Evolutionary conservation across 2,113 vertebrate genomes (phyloP), one percentile per base, ranked within the genome.

Genomic region (Colius striatus): DNA sequence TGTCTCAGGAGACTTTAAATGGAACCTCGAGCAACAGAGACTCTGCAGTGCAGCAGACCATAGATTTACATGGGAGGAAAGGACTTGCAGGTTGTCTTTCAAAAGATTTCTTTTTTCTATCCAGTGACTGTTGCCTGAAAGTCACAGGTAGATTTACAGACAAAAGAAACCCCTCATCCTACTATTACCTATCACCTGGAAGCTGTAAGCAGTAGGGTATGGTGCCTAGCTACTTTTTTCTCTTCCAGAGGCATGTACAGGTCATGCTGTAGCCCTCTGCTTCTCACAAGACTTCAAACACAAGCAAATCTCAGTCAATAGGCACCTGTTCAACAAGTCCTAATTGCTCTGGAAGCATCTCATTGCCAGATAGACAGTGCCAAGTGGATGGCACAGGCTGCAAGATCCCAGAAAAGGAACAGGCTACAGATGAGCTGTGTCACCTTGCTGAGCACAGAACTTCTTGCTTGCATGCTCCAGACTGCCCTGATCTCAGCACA

Each of bases 1-100:
- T 2, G 86, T 94, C 93, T 92, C 94, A 16, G 90, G 60, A 92
- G 92, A 96, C 72, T 90, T 92, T 86, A 94, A 97, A 96, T 95
- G 89, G 89, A 94, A 78, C 34, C 21, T 62, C 60, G 53, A 91
- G 87, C 68, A 94, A 43, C 51, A 81, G 68, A 92, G 76, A 65
- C 47, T 86, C 57, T 70, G 67, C 50, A 77, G 82, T 30, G 1
- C 1, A 88, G 82, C 23, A 85, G 58, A 55, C 75, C n/a, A n/a
- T 38, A 13, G 76, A 68, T 68, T 93, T 85, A 73, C 63, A 20
- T 88, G 72, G 43, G 53, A 78, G 68, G 26, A 86, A 90, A 87
- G 17, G 68, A 63, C 20, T 74, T 84, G 43, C 13, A 83, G 26
- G 75, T 7, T 79, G 54, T 12, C 66, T 91, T 81, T 78, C 36